A percentile compares a stretch with the other conserved stretches of the same genome.
phyloP scores from a whole-genome alignment of 1,140 invertebrate species.

The Cylas formicarius region DNA sequence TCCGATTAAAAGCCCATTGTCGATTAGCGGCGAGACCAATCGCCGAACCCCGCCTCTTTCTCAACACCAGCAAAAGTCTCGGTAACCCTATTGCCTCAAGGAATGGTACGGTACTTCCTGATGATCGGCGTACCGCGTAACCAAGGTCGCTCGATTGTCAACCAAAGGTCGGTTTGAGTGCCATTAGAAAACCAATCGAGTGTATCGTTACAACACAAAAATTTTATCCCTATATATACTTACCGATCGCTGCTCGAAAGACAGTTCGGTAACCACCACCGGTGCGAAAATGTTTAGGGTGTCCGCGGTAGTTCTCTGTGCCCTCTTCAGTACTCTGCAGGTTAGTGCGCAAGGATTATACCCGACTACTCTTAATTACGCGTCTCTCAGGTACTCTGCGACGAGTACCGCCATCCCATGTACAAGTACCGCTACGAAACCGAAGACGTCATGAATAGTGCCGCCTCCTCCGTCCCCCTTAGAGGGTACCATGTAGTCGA shows the following conservation, averaged over 20 bases:
- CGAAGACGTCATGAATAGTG: slow-evolving; percentile 37
- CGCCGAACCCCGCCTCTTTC: too few species aligned
- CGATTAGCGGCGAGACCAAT: too few species aligned
- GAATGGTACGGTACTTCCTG: slow-evolving; percentile 20
- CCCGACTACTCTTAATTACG: background rate
- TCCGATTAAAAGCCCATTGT: too few species aligned
- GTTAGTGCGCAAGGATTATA: background rate
- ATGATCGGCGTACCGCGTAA: too few species aligned
- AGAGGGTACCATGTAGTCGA: slow-evolving; percentile 33
- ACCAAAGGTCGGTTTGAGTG: slow-evolving; percentile 11
- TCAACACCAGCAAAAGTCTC: slow-evolving; percentile 17
- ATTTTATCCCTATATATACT: slow-evolving; percentile 20
- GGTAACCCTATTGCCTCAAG: slow-evolving; percentile 19
- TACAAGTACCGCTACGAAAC: slow-evolving; percentile 37
- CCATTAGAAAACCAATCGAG: slow-evolving; percentile 15
- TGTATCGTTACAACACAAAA: slow-evolving; percentile 22
- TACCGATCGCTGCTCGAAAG: background rate
- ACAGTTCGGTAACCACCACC: slow-evolving; percentile 13
- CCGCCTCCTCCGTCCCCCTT: slow-evolving; percentile 31
- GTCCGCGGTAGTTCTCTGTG: slow-evolving; percentile 5
- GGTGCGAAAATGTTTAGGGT: slow-evolving; percentile 10
- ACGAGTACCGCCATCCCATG: slow-evolving; percentile 23
- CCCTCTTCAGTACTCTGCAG: slow-evolving; percentile 1
- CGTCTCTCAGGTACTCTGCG: slow-evolving; percentile 9
- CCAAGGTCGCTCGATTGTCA: slow-evolving; percentile 8